Evolutionary conservation across 2,797 vertebrate genomes (phyloP), one percentile per base, ranked within the genome.

Genomic region (Catamblyrhynchus diadema): DNA sequence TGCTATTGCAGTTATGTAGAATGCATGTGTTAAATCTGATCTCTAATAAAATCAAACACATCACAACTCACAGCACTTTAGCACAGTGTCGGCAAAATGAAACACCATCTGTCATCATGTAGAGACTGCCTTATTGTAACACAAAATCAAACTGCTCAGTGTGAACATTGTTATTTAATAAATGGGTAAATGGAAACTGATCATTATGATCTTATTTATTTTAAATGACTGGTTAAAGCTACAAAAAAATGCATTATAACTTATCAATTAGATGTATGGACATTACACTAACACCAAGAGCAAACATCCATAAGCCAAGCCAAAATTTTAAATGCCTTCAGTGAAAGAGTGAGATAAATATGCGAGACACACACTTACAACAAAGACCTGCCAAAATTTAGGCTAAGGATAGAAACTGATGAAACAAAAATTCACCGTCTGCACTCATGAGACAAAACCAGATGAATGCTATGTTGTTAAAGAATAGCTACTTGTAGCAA

Each of bases 11-110:
- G 98, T 99, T 99, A 99, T 99, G 98, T 99, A 98, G 98, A 98
- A 99, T 99, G 98, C 98, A 99, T 98, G 98, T 98, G 98, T 99
- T 99, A 99, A 99, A 99, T 99, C 99, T 98, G 98, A 99, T 98
- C 98, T 99, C 98, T 99, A 99, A 99, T 99, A 99, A 99, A 99
- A 99, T 99, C 99, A 99, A 99, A 99, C 98, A 99, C 98, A 99
- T 99, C 98, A 98, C 98, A 99, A 99, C 98, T 98, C 98, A 98
- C 98, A 98, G 98, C 98, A 98, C 98, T 98, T 98, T 98, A 98
- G 98, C 98, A 98, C 98, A 98, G 97, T 97, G 96, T 98, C 97
- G 98, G 98, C 98, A 98, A 99, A 99, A 99, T 98, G 98, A 99
- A 99, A 98, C 98, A 97, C 98, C 98, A 99, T 99, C 98, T 99